Evolutionary conservation across 2,888 invertebrate species (phyloP), one percentile per base, ranked within the genome.

Genomic region (Pteria penguin): DNA sequence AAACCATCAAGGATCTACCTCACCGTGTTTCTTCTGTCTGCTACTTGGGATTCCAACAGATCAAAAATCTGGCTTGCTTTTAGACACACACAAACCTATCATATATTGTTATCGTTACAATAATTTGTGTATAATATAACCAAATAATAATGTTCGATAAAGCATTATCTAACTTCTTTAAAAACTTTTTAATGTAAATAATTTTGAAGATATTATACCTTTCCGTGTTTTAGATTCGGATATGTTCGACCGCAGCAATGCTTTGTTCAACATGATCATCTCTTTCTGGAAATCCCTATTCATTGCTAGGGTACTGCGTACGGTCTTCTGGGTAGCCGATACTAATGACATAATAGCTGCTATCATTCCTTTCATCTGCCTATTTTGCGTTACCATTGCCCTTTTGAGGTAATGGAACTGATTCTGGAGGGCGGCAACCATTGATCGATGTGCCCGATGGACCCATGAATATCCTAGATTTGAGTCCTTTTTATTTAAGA

Each of bases 371-470:
- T 75, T 83, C 76, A 88, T 77, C 62, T 88, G 86, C 2, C 79
- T 81, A 76, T 87, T 88, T 67, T 86, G 84, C 2, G 86, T 79
- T 54, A 87, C 58, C 11, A 88, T 82, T 24, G 85, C 87, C 76
- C 85, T 86, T 22, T 86, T 79, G 63, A 88, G 83, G 75, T 86
- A 88, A 33, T 84, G 87, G 75, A 86, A 88, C 78, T 88, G 88
- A 75, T 87, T 88, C 29, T 82, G 82, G 61, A 88, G 75, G 11
- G 88, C 86, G 11, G 88, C 88, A 18, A 87, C 80, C 57, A 87
- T 86, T 18, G 85, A 80, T 52, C 84, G 84, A n/a, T 84, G 81
- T 0, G 84, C 81, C n/a, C n/a, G n/a, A 1, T 82, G 67, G 58
- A 78, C 78, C 22, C 83, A 84, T n/a, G n/a, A n/a, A 1, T 82